Evolutionary conservation across 2,113 vertebrate species (phyloP), one percentile per base, ranked within the genome.

Genomic region (Pangasianodon gigas): DNA sequence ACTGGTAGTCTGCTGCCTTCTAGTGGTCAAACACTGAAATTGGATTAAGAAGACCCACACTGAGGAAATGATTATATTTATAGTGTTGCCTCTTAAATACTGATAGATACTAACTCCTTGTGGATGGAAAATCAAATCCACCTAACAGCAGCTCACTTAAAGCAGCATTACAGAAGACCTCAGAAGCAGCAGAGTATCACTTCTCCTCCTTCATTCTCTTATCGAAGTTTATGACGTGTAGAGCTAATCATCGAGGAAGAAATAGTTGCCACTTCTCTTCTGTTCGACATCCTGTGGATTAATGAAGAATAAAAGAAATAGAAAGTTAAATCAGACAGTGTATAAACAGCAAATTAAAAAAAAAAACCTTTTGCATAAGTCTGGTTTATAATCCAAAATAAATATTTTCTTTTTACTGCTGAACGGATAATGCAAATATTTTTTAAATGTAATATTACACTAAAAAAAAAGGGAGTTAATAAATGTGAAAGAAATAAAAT

Each of bases 221-320:
- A 14, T n/a, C 10, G 48, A 65, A 51, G 16, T 80, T 19, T 14
- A 26, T 29, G 32, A 83, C 6, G n/a, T 48, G 52, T 24, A 6
- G 44, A 26, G 51, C 51, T 82, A 82, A 82, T 99, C 98, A 82
- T 99, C 98, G 95, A 99, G 95, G 97, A 99, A 99, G 95, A 99
- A 99, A 94, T 99, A 99, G 95, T 99, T 99, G 60, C 98, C 98
- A 87, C 97, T 98, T 95, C 98, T 99, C 96, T 99, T 99, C 94
- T 99, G 98, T 92, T 99, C 98, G 32, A 98, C 98, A 92, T 99
- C 98, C 98, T 99, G 92, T 9, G 7, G 16, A 56, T 54, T 79
- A 77, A 88, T 21, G 29, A 77, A 41, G 6, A 37, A 26, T 89
- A 88, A 60, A 67, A 2, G 14, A 11, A 44, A 48, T 18, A 29